These are phyloP conservation scores for Drosophila parvula DNA, from an alignment of 1,140 invertebrate genomes.

Conservation along the genomic window DNA sequence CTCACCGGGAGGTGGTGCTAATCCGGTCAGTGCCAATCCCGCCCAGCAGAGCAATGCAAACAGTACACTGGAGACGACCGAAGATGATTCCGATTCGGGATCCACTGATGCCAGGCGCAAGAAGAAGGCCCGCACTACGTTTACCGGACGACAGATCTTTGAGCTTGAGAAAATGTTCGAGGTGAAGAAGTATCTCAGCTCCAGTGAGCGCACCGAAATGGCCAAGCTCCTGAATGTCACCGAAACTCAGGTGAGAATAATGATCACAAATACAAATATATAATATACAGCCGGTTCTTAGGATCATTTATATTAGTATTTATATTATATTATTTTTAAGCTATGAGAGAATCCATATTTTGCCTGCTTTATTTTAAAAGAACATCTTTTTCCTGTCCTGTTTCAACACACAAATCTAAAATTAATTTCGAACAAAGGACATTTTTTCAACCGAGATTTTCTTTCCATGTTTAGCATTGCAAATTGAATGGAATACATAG, in stretches of 20 bases:
- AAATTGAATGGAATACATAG: constrained; percentile 7
- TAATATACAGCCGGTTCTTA: too few species aligned
- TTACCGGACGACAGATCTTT: constrained; percentile 97
- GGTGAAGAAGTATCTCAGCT: constrained; percentile 97
- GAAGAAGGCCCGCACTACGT: constrained; percentile 97
- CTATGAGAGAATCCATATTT: too few species aligned
- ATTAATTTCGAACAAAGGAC: neutral
- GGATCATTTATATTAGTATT: too few species aligned
- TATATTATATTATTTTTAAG: neutral
- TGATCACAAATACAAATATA: neutral
- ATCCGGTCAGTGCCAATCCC: constrained; percentile 22
- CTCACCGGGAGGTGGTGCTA: constrained; percentile 35
- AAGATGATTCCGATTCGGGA: constrained; percentile 86
- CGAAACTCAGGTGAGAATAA: constrained; percentile 93
- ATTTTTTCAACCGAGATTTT: neutral
- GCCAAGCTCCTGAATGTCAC: constrained; percentile 96
- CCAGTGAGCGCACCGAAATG: constrained; percentile 97
- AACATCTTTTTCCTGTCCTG: too few species aligned
- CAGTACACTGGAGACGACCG: constrained; percentile 81
- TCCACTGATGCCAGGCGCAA: constrained; percentile 90
- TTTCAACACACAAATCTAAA: neutral
- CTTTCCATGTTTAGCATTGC: neutral
- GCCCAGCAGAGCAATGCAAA: constrained; percentile 47
- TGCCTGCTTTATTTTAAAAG: too few species aligned
- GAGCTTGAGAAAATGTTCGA: constrained; percentile 98